Evolutionary conservation across 2,113 vertebrate genomes (phyloP).

Genomic region (Bufo bufo): DNA sequence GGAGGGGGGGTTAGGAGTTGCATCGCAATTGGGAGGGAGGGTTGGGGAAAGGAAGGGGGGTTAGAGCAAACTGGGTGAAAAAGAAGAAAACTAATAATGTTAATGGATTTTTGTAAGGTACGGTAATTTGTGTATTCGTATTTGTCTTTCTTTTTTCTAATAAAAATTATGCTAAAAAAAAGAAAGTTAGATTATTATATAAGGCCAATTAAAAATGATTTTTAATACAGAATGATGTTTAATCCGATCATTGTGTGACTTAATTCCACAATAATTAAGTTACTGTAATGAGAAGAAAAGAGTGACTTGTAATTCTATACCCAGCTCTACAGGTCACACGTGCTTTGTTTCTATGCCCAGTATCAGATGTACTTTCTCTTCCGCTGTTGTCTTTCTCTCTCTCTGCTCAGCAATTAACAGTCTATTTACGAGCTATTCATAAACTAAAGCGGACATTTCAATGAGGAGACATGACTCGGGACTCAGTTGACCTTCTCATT

Average conservation of each 20-base stretch:
- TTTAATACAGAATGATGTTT: too few species aligned
- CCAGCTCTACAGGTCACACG: constrained; percentile 4
- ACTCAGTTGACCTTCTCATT: constrained; percentile 27
- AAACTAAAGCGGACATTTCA: constrained; percentile 21
- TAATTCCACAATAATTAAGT: not conserved
- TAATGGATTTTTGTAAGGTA: too few species aligned
- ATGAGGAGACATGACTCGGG: constrained; percentile 13
- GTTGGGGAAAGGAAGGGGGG: too few species aligned
- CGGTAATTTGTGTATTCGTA: too few species aligned
- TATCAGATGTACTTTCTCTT: constrained; percentile 35
- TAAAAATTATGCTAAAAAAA: too few species aligned
- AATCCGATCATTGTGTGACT: not conserved
- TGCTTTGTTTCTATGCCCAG: not conserved
- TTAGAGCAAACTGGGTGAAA: too few species aligned
- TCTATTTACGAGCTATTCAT: constrained; percentile 14
- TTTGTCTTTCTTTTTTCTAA: too few species aligned
- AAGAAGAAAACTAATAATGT: too few species aligned
- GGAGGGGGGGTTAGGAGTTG: too few species aligned
- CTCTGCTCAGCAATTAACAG: constrained; percentile 24
- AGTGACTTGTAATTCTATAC: constrained; percentile 17
- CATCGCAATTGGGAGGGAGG: too few species aligned
- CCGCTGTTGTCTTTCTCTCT: not conserved
- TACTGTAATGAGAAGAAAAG: not conserved
- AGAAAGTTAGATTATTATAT: too few species aligned
- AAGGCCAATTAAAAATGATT: too few species aligned